phyloP scores from a whole-genome alignment of 2,797 vertebrate species.

The Tragopan temminckii region DNA sequence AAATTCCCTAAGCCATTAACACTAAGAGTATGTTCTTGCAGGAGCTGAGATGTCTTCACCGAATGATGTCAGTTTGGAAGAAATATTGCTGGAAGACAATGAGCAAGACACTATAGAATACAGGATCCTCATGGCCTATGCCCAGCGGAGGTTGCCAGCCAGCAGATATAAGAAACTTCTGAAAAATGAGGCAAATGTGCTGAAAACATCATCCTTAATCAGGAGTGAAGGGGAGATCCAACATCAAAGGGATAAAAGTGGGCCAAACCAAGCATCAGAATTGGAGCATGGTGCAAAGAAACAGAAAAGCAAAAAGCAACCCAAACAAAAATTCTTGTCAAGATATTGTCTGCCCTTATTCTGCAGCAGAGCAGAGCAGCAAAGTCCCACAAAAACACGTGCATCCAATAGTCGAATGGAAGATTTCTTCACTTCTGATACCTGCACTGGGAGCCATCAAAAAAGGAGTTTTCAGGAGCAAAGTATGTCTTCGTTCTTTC shows the following conservation, averaged over 20 bases:
- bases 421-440: fast-evolving
- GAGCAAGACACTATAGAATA: slow-evolving; percentile 79
- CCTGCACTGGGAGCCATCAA: fast-evolving
- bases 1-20: neutral
- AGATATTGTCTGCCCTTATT: neutral
- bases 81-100: slow-evolving; percentile 72
- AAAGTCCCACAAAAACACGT: fast-evolving
- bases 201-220: fast-evolving
- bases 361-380: slow-evolving; percentile 38
- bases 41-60: slow-evolving; percentile 45
- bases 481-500: neutral
- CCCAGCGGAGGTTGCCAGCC: slow-evolving; percentile 57
- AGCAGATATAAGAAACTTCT: neutral
- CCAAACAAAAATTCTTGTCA: neutral
- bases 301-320: neutral
- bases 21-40: slow-evolving; percentile 44
- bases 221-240: fast-evolving
- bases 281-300: fast-evolving
- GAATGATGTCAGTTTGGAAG: slow-evolving; percentile 52
- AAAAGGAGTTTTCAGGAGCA: neutral
- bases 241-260: neutral
- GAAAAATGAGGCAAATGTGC: neutral
- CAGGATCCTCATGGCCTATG: slow-evolving; percentile 83
- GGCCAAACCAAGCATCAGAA: neutral
- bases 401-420: fast-evolving